Percentiles rank a stretch among this genome's conserved stretches.
Conservation (phyloP, 2,113 vertebrate genomes). For the Etia nguti region DNA sequence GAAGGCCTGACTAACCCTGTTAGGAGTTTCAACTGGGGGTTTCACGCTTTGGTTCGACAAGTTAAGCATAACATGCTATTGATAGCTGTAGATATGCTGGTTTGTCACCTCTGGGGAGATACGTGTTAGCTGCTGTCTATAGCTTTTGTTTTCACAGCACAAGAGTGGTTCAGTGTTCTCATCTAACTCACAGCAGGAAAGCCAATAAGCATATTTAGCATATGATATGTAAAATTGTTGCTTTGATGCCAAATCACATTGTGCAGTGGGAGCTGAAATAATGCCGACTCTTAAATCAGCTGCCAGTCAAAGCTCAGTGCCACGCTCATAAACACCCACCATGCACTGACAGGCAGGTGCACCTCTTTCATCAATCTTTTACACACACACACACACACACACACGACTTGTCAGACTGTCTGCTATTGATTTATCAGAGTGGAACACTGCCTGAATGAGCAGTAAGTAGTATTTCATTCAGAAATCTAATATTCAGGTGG, state of each 20-base stretch:
- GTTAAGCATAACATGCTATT: neutral
- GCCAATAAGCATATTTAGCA: neutral
- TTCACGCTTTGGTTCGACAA: neutral
- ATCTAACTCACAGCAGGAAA: neutral
- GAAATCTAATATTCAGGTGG: neutral
- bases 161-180: neutral
- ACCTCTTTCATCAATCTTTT: neutral
- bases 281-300: neutral
- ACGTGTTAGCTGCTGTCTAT: neutral
- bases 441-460: neutral
- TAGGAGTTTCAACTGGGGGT: neutral
- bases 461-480: conserved; percentile 1
- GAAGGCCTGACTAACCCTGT: neutral
- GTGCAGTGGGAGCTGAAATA: neutral
- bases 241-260: neutral
- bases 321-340: neutral
- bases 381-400: neutral
- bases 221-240: neutral
- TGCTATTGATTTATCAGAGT: conserved; percentile 2
- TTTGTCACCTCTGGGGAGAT: neutral
- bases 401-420: neutral
- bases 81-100: neutral
- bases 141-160: neutral
- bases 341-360: neutral
- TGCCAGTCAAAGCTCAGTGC: neutral